Evolutionary conservation across 2,888 invertebrate species (phyloP).

Genomic region (Heliconius ethilla): DNA sequence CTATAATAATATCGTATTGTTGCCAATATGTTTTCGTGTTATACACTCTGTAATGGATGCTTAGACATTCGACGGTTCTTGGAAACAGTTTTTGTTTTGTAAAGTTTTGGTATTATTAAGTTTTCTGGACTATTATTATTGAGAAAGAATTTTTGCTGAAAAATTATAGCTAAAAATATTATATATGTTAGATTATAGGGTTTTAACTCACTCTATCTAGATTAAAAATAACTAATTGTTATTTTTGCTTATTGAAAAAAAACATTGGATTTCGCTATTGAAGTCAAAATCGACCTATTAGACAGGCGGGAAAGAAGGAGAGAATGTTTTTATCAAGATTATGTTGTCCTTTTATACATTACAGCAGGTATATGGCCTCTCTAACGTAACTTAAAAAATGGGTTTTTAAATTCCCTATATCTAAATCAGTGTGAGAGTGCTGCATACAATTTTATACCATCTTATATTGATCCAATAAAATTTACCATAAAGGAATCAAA

Average conservation of each 20-base stretch:
- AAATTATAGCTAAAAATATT: neutral
- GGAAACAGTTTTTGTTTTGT: neutral
- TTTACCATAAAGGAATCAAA: slow-evolving; percentile 30
- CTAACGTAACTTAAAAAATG: neutral
- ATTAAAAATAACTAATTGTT: too few relatives aligned
- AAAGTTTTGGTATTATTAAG: neutral
- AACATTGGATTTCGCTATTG: neutral
- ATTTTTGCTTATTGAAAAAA: too few relatives aligned
- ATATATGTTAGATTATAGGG: too few relatives aligned
- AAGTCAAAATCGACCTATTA: neutral
- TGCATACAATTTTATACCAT: neutral
- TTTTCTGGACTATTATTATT: neutral
- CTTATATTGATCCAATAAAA: slow-evolving; percentile 24
- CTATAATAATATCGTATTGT: slow-evolving; percentile 30
- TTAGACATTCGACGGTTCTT: neutral
- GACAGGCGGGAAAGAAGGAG: neutral
- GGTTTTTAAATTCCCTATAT: neutral
- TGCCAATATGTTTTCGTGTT: slow-evolving; percentile 19
- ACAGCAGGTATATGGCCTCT: too few relatives aligned
- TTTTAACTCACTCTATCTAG: too few relatives aligned
- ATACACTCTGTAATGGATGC: slow-evolving; percentile 7
- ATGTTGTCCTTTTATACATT: too few relatives aligned
- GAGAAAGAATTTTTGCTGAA: neutral
- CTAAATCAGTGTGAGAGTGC: neutral
- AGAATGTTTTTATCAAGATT: too few relatives aligned